Conservation (phyloP, 2,797 vertebrate species). For the Lacerta agilis region DNA sequence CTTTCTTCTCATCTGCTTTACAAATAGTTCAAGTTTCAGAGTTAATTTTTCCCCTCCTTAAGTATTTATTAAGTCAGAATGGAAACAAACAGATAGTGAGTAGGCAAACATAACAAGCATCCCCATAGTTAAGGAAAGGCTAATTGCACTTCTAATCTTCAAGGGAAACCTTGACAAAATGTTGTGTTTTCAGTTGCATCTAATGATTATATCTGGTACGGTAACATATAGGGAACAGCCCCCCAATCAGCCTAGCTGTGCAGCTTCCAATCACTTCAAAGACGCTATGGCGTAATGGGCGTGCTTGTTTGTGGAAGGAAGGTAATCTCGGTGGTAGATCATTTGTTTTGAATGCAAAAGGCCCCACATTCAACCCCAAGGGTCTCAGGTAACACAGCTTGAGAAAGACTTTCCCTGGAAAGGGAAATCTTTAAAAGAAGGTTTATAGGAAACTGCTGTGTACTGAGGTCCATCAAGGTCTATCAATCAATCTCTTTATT, state of each 20-base stretch:
- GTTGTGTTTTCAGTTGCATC: constrained; percentile 21
- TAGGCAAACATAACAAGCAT: constrained; percentile 60
- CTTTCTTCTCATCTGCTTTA: constrained; percentile 61
- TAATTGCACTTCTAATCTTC: constrained; percentile 63
- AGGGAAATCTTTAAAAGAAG: too few species aligned
- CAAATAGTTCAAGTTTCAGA: constrained; percentile 66
- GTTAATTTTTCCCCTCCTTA: constrained; percentile 57
- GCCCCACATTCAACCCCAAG: neutral
- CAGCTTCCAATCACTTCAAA: neutral
- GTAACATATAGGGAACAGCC: neutral
- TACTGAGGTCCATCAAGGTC: neutral
- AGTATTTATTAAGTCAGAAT: constrained; percentile 70
- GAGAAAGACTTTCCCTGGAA: neutral
- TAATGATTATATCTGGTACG: constrained; percentile 25
- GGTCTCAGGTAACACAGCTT: neutral
- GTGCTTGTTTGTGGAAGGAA: neutral
- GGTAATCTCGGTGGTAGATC: neutral
- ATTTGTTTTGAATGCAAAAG: neutral
- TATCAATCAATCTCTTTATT: neutral
- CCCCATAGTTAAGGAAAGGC: constrained; percentile 61
- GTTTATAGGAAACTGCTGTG: too few species aligned
- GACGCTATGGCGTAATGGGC: neutral
- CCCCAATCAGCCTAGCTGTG: neutral
- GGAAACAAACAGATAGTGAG: constrained; percentile 63
- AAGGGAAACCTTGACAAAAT: constrained; percentile 59